A percentile compares a stretch with the other conserved stretches of the same genome.
Evolutionary conservation across 1,140 invertebrate genomes (phyloP).

Genomic region (Patella vulgata): DNA sequence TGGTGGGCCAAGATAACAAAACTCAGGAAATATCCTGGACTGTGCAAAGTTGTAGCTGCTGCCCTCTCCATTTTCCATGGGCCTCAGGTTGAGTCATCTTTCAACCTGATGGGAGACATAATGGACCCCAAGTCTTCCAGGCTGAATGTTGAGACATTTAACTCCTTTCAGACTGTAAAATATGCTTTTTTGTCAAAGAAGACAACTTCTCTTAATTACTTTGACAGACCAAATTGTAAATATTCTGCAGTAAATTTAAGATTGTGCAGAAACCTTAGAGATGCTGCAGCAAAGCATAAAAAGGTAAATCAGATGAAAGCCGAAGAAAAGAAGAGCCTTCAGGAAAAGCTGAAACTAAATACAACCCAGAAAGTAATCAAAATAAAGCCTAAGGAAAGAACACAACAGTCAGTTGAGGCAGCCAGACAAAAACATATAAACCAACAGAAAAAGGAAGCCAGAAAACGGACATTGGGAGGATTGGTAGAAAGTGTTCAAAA

Average conservation of each 20-base stretch:
- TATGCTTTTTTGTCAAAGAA: constrained; percentile 12
- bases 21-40: constrained; percentile 13
- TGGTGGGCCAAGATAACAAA: constrained; percentile 23
- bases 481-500: no score
- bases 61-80: constrained; percentile 34
- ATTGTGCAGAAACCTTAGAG: constrained; percentile 14
- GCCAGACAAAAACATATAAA: no score
- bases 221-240: constrained; percentile 11
- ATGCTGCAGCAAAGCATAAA: constrained; percentile 5
- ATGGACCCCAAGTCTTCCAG: constrained; percentile 14
- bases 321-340: background rate
- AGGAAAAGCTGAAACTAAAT: constrained; percentile 5
- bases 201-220: constrained; percentile 18
- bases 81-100: constrained; percentile 28
- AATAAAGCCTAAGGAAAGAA: no score
- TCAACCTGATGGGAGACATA: constrained; percentile 25
- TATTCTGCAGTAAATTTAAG: constrained; percentile 8
- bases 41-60: constrained; percentile 19
- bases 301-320: background rate
- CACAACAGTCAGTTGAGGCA: no score
- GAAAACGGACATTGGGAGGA: no score
- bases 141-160: constrained; percentile 21
- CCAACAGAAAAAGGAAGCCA: no score
- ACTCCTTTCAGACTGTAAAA: constrained; percentile 29
- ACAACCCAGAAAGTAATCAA: no score